Conservation (phyloP, 2,797 vertebrate species). For the Gallirallus australis region DNA sequence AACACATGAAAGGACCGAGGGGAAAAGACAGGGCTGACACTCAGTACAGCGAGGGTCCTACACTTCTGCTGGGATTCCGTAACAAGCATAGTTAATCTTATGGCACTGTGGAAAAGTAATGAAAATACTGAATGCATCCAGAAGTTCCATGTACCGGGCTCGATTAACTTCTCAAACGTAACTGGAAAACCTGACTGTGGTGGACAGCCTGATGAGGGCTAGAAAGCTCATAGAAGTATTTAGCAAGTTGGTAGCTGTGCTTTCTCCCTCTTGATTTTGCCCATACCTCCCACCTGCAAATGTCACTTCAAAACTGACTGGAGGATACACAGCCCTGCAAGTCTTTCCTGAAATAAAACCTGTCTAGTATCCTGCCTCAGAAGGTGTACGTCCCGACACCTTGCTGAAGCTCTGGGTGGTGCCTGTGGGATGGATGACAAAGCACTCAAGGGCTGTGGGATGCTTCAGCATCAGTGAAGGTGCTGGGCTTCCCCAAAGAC, state of each 20-base stretch:
- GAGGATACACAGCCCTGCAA: not conserved
- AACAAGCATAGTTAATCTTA: not conserved
- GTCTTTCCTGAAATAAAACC: not conserved
- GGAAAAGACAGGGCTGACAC: not conserved
- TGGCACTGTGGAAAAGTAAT: not conserved
- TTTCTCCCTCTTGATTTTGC: not conserved
- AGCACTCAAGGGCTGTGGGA: rapidly evolving
- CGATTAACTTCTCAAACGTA: not conserved
- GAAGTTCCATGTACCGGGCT: not conserved
- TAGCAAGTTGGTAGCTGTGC: not conserved
- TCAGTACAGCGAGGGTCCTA: not conserved
- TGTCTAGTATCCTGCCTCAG: not conserved
- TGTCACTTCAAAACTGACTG: not conserved
- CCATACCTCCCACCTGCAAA: not conserved
- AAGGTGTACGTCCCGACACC: not conserved
- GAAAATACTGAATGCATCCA: not conserved
- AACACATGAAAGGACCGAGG: not conserved
- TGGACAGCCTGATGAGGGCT: not conserved
- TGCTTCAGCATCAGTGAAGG: not conserved
- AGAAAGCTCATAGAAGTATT: not conserved
- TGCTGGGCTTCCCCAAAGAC: not conserved
- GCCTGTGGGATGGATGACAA: not conserved
- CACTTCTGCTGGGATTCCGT: not conserved
- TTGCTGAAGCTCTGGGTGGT: not conserved
- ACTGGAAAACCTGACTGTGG: not conserved